Evolutionary conservation across 2,888 invertebrate species (phyloP), one percentile per base, ranked within the genome.

Genomic region (Julus scandinavius): DNA sequence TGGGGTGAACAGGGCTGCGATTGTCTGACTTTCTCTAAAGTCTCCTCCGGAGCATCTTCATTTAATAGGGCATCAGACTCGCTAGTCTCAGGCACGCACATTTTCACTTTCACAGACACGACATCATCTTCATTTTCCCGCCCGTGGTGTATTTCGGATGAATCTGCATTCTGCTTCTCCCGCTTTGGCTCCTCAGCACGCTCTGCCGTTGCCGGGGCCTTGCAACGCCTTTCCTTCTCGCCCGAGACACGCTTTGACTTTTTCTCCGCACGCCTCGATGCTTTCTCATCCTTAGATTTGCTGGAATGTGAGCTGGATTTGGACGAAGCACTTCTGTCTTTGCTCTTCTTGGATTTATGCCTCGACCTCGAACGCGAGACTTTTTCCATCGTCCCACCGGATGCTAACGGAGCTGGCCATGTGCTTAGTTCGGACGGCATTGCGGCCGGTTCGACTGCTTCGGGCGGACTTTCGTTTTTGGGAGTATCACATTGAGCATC

Each of bases 331-430:
- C 63, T 63, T 63, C n/a, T 63, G 4, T 63, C n/a, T 9, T n/a
- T 63, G 20, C 63, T 63, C n/a, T 63, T 63, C 20, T 63, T 63
- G 20, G 63, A 63, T 63, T 63, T 63, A n/a, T 63, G 63, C 20
- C 20, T 63, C 20, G 63, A 20, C n/a, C 63, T 63, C n/a, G 63
- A 20, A 7, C 4, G 63, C 20, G 20, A 4, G 20, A 20, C n/a
- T 38, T 85, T 49, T 49, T 85, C 85, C 40, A 11, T n/a, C 9
- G 40, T 41, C 3, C 29, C 38, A 9, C 5, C 49, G 6, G 40
- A 38, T 6, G 20, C 20, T 5, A 9, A n/a, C 63, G 2, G 20
- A 4, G 63, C 20, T 1, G 63, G 63, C 4, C n/a, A 20, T n/a
- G 1, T 9, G 6, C 20, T 9, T 9, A n/a, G 2, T 20, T 17